Evolutionary conservation across 2,888 invertebrate species (phyloP), one percentile per base, ranked within the genome.

Genomic region (Sisyra nigra): DNA sequence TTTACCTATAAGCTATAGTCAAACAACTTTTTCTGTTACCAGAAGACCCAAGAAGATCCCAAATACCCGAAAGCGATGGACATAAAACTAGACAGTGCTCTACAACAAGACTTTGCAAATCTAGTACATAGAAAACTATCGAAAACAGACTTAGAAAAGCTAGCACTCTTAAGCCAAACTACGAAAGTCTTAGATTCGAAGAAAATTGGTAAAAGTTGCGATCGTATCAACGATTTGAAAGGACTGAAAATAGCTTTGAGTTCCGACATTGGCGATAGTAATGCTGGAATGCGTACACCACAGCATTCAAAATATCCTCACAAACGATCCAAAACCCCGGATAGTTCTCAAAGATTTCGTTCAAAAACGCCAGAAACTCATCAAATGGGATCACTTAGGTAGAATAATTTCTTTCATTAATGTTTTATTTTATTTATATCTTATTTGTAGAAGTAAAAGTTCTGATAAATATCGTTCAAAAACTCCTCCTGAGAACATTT

Each of bases 201-300:
- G 50, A 64, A 62, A 53, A 63, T 63, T 45, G 61, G 59, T 2
- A 64, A 63, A 46, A 63, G 62, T 49, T 63, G 62, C 47, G 63
- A 63, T 48, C 62, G 62, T 49, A 61, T 63, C 18, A 63, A 59
- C 47, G 53, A 43, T 10, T 31, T 43, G 10, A 37, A 38, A n/a
- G 14, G 18, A 35, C 19, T 42, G 19, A 40, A 40, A 40, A 13
- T 40, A 13, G 40, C 40, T 24, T 24, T 24, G 7, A 3, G 24
- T 24, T 24, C 24, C 3, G 24, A 24, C 24, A 24, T 24, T 24
- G 24, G 24, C 7, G 7, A 24, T 24, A 24, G 24, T 7, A 24
- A 24, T 24, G 24, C 24, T 24, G 24, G 24, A 5, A 3, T 24
- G 7, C 24, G 24, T 5, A 24, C n/a, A 2, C 7, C 7, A 7